Evolutionary conservation across 2,797 vertebrate genomes (phyloP).

Genomic region (Huso huso): DNA sequence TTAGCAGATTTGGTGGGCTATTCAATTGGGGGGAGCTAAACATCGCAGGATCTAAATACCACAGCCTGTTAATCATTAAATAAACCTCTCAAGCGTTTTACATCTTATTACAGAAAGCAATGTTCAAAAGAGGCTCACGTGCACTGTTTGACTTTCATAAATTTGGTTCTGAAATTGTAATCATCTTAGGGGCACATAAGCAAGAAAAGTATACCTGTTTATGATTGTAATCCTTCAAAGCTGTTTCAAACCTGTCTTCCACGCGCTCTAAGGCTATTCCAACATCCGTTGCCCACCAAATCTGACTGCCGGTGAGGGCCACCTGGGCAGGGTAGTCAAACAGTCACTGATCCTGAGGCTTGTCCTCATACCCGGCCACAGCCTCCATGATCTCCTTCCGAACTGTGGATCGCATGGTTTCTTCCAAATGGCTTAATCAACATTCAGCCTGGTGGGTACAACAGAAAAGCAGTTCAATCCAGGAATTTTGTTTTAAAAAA

Average conservation of each 20-base stretch:
- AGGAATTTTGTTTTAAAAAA: not conserved
- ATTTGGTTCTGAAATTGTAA: too few species aligned
- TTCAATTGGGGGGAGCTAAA: too few species aligned
- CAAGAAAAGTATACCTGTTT: slow-evolving; percentile 46
- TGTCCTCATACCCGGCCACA: slow-evolving; percentile 56
- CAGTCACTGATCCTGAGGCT: slow-evolving; percentile 59
- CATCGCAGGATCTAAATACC: too few species aligned
- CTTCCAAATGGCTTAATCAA: slow-evolving; percentile 53
- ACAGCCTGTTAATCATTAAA: too few species aligned
- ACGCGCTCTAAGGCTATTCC: slow-evolving; percentile 63
- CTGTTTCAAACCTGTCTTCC: slow-evolving; percentile 62
- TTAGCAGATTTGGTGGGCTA: too few species aligned
- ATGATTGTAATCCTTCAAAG: slow-evolving; percentile 62
- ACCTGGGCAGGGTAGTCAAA: slow-evolving; percentile 57
- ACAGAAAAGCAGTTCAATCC: not conserved
- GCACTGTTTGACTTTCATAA: too few species aligned
- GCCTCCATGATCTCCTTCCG: slow-evolving; percentile 60
- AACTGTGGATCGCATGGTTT: slow-evolving; percentile 49
- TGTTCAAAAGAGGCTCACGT: too few species aligned
- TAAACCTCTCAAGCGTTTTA: too few species aligned
- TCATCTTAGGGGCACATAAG: not conserved
- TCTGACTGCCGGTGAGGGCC: slow-evolving; percentile 56
- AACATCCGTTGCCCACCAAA: slow-evolving; percentile 58
- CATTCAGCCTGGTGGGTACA: slow-evolving; percentile 42
- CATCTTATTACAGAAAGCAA: too few species aligned